Percentiles rank a stretch among this genome's conserved stretches.
phyloP scores from a whole-genome alignment of 2,888 invertebrate genomes.

The Andrena camellia region DNA sequence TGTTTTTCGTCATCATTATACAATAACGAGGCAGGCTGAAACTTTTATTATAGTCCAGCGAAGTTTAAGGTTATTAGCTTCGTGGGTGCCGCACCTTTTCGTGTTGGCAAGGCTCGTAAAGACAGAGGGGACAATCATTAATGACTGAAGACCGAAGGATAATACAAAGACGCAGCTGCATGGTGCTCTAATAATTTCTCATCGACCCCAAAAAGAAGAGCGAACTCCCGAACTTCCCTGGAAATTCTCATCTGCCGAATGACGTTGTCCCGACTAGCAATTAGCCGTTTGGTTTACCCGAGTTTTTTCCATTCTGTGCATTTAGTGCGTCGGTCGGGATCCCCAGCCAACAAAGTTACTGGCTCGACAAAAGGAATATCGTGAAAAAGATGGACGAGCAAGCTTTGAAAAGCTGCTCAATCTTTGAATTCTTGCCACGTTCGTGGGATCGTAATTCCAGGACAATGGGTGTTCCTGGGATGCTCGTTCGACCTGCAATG shows the following conservation, averaged over 20 bases:
- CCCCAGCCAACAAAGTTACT: conserved; percentile 7
- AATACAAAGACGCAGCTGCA: neutral
- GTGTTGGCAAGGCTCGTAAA: neutral
- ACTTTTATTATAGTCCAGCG: too few relatives aligned
- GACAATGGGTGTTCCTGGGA: neutral
- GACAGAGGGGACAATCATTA: conserved; percentile 11
- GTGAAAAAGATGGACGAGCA: neutral
- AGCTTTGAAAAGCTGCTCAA: conserved; percentile 3
- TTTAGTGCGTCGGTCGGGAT: neutral
- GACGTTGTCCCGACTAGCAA: conserved; percentile 18
- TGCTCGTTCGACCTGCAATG: neutral
- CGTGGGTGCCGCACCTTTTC: neutral
- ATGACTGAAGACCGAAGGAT: neutral
- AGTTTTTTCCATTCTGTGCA: neutral
- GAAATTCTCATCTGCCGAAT: conserved; percentile 10
- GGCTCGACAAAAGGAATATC: conserved; percentile 1
- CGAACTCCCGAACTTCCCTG: conserved; percentile 9
- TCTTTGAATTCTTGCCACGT: neutral
- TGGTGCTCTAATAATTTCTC: conserved; percentile 17
- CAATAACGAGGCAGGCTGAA: too few relatives aligned
- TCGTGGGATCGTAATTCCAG: neutral
- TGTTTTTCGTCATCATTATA: too few relatives aligned
- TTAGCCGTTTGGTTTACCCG: neutral
- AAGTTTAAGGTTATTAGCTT: too few relatives aligned
- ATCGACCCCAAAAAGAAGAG: neutral